Base-by-base conservation (phyloP, 2,888 invertebrate species). In the Luperina testacea region DNA sequence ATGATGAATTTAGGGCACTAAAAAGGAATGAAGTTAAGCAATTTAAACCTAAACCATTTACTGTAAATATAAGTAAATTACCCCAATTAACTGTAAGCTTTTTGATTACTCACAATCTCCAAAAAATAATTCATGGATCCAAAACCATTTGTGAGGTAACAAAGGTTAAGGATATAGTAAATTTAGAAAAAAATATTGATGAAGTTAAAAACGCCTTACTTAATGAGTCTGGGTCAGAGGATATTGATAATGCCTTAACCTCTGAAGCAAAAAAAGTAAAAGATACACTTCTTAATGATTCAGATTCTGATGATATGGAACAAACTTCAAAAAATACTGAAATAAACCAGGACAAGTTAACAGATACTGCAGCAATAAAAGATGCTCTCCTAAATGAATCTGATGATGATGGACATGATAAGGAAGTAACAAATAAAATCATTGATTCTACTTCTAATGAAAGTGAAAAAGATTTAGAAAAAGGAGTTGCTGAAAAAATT, bases 41-140 rank as follows among this genome's bases (percentile, higher is more conserved):
- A 27, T 96, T 97, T 86, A 92, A 93, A 87, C 82, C 95, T 7
- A 96, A 95, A 89, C 78, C 89, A 5, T 95, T 95, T 90, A 42
- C 77, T 72, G 89, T 97, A 73, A 90, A 91, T 76, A 67, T 96
- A 32, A 84, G 70, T 67, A 93, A 90, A 77, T 83, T 96, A 77
- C 95, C 95, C 32, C 84, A 90, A 83, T 89, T 95, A 51, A 90
- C 91, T 77, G 63, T 81, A 53, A 75, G 86, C 3, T 95, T 93
- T 90, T 89, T 96, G 77, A 78, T 86, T 13, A 73, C 76, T 61
- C 82, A 94, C 84, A 89, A 92, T 61, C 89, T 97, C 17, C 93
- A 86, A 77, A 94, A 80, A 90, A 92, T 96, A 68, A 91, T 83
- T 70, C 89, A 92, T 81, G 86, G 88, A 77, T 93, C 91, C 32